Conservation (phyloP, 2,797 vertebrate species). For the Cossypha dichroa region DNA sequence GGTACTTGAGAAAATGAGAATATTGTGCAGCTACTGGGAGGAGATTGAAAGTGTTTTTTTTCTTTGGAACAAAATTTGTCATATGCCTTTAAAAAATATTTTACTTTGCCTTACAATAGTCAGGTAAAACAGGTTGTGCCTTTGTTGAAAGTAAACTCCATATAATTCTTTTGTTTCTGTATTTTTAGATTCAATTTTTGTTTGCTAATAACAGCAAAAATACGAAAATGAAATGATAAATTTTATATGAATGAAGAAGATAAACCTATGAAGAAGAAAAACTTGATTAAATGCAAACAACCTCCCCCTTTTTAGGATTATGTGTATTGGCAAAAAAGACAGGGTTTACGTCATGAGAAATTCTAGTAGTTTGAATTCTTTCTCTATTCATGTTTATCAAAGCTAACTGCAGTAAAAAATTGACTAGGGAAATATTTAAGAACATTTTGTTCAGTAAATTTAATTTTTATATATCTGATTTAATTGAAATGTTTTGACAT, state of each 20-base stretch:
- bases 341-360: not conserved
- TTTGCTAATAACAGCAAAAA: not conserved
- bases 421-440: not conserved
- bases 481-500: conserved; percentile 41
- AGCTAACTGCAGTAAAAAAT: not conserved
- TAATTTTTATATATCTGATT: conserved; percentile 29
- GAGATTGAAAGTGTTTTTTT: not conserved
- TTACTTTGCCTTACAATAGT: not conserved
- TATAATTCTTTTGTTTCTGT: not conserved
- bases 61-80: not conserved
- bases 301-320: not conserved
- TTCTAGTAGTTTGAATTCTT: not conserved
- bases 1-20: not conserved
- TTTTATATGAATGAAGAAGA: not conserved
- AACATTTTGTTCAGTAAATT: conserved; percentile 16
- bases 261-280: not conserved
- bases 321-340: not conserved
- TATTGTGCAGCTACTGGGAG: not conserved
- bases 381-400: not conserved
- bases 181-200: not conserved
- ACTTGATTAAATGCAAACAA: not conserved
- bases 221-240: not conserved
- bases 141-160: not conserved
- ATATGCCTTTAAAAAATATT: not conserved
- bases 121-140: not conserved